Conservation (phyloP, 2,797 vertebrate genomes). For the Microcaecilia unicolor region DNA sequence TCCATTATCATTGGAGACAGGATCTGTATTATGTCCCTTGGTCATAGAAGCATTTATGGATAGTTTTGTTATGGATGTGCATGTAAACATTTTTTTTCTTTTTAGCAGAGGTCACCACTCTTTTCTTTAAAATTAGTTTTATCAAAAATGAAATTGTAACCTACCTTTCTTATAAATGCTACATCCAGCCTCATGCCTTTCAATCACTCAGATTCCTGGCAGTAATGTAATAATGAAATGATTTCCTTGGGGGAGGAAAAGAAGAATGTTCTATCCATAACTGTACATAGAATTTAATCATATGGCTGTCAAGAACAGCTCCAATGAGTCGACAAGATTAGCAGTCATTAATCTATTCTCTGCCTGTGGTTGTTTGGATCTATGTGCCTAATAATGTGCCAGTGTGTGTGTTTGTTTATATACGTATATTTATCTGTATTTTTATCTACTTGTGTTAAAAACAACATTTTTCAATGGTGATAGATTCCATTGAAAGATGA, state of each 20-base stretch:
- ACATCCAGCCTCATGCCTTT: too few species aligned
- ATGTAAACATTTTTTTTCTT: not conserved
- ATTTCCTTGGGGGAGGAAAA: not conserved
- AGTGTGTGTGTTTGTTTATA: too few species aligned
- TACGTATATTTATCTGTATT: too few species aligned
- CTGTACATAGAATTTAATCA: not conserved
- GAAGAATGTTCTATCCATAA: not conserved
- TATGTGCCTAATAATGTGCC: not conserved
- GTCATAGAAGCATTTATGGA: too few species aligned
- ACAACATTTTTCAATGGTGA: too few species aligned
- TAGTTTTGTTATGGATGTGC: not conserved
- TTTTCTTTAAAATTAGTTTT: not conserved
- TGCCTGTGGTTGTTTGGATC: not conserved
- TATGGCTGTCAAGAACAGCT: not conserved
- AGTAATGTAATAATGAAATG: fast-evolving
- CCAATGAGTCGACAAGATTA: not conserved
- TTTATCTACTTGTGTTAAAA: too few species aligned
- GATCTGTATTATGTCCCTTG: too few species aligned
- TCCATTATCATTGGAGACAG: too few species aligned
- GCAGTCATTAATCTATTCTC: not conserved
- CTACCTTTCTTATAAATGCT: too few species aligned
- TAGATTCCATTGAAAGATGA: too few species aligned
- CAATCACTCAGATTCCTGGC: not conserved
- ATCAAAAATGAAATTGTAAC: too few species aligned
- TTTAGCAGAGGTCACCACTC: not conserved